These are phyloP conservation scores for Acanthopleura granulata DNA, from an alignment of 2,888 invertebrate genomes.

Conservation along the genomic window DNA sequence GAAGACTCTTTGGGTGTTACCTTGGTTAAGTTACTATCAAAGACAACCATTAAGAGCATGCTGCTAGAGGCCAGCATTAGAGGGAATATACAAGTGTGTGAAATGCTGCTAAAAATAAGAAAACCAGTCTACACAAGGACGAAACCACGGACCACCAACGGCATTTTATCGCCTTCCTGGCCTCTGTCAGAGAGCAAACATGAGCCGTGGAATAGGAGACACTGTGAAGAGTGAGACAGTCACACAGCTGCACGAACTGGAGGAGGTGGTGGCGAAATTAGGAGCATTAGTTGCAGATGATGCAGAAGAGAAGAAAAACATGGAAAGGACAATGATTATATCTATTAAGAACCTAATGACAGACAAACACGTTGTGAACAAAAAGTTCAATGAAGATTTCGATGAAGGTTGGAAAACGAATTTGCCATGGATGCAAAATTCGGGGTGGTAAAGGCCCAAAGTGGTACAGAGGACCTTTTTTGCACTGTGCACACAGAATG, in stretches of 20 bases:
- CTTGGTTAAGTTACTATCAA: not conserved
- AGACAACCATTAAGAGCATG: too few relatives aligned
- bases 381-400: not conserved
- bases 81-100: slow-evolving; percentile 6
- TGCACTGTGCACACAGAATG: too few relatives aligned
- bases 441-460: too few relatives aligned
- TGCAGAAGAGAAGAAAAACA: not conserved
- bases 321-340: not conserved
- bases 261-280: not conserved
- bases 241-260: slow-evolving; percentile 6
- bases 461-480: too few relatives aligned
- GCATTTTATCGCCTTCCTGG: not conserved
- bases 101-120: not conserved
- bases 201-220: not conserved
- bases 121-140: not conserved
- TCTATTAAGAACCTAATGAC: slow-evolving; percentile 8
- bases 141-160: slow-evolving; percentile 5
- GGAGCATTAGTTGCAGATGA: not conserved
- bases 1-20: not conserved
- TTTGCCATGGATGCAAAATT: slow-evolving; percentile 5
- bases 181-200: not conserved
- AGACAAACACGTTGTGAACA: not conserved
- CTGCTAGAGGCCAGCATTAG: not conserved
- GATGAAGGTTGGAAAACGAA: slow-evolving; percentile 3
- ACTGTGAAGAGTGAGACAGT: not conserved